Base-by-base conservation (phyloP, 2,797 vertebrate genomes). In the Clarias platycephalus region DNA sequence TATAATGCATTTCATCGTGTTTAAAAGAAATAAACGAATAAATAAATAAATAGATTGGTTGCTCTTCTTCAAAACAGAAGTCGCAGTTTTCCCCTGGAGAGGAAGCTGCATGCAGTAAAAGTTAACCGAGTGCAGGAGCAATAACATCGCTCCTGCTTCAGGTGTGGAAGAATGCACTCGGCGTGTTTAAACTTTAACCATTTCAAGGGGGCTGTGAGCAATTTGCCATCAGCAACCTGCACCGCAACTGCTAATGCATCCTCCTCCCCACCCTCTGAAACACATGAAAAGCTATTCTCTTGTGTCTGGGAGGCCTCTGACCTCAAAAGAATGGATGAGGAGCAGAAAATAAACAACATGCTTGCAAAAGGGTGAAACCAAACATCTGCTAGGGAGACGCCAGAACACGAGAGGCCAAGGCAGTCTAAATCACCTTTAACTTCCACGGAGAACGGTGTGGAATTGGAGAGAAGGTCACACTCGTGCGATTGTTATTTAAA, bases 311-410 rank as follows among this genome's bases (percentile, higher is more conserved):
- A 55, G 90, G 92, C 93, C 93, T 95, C 93, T 95, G 94, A 95
- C 94, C 94, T 93, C 89, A 2, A 88, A 81, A 82, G 88, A 92
- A 92, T 92, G 92, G 92, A 60, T 24, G 87, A 91, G 92, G 91
- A 89, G 91, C 92, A 92, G 91, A 92, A 93, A 94, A 94, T 92
- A 94, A 94, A 94, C 93, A 93, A 80, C 74, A 87, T 85, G 49
- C 86, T 74, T 13, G 83, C 90, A 92, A 93, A 87, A 88, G 90
- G 92, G 89, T 89, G 84, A 90, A 91, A 90, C 89, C 91, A 92
- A 94, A 93, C 94, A 95, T 95, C 94, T 96, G 94, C 90, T 92
- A 87, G 71, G 88, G 89, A 88, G 90, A 91, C 83, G 88, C 75
- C 75, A 62, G 84, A 91, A 86, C 83, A 91, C 88, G 88, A 86